Conservation (phyloP, 2,888 invertebrate species). For the Scaptomyza tumidula region DNA sequence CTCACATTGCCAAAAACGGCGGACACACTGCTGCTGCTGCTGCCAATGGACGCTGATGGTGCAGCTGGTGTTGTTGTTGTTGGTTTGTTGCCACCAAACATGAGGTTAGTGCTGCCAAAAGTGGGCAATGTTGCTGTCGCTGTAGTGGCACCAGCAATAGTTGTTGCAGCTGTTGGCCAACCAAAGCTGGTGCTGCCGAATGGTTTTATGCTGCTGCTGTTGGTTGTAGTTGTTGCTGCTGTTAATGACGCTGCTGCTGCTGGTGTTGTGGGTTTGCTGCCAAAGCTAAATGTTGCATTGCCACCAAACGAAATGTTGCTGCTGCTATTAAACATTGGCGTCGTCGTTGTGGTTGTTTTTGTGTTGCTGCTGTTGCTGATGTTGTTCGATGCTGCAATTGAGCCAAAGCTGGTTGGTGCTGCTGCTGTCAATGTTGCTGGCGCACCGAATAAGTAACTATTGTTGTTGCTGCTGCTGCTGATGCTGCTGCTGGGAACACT, state of each 20-base stretch:
- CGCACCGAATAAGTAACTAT: conserved; percentile 23
- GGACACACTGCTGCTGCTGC: conserved; percentile 3
- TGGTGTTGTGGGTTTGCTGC: conserved; percentile 13
- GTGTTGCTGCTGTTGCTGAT: conserved; percentile 10
- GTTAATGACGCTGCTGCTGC: not conserved
- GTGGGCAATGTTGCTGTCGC: conserved; percentile 3
- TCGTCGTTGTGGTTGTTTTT: conserved; percentile 13
- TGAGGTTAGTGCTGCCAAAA: conserved; percentile 14
- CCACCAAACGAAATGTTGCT: conserved; percentile 14
- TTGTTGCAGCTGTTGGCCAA: conserved; percentile 27
- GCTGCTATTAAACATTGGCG: conserved; percentile 19
- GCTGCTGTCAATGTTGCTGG: conserved; percentile 8
- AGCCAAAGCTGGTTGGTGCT: conserved; percentile 16
- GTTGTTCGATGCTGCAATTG: not conserved
- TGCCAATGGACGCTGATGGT: conserved; percentile 4
- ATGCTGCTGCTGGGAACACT: not conserved
- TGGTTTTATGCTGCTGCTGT: conserved; percentile 10
- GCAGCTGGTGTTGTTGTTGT: not conserved
- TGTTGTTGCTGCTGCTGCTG: conserved; percentile 11
- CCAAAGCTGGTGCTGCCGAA: conserved; percentile 14
- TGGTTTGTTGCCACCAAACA: conserved; percentile 7
- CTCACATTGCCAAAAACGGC: conserved; percentile 47
- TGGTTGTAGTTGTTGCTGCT: conserved; percentile 4
- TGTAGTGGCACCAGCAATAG: conserved; percentile 3
- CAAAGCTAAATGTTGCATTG: conserved; percentile 20